Base-by-base conservation (phyloP, 2,888 invertebrate genomes). In the Corbicula japonica region DNA sequence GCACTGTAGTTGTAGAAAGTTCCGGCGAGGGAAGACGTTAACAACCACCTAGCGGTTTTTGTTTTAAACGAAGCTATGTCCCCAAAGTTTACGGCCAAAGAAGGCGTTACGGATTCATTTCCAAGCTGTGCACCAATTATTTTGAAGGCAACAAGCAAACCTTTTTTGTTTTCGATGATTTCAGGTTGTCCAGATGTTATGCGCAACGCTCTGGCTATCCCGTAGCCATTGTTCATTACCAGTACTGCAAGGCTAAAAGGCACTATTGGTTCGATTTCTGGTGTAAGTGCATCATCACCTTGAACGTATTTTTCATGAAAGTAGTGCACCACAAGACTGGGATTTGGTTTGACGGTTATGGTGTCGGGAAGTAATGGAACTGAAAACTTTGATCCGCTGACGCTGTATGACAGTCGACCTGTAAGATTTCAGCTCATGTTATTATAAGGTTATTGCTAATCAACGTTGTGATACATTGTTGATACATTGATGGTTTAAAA, bases 141-240 rank as follows among this genome's bases (percentile, higher is more conserved):
- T 73, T 85, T 80, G 62, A 89, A 88, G 30, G 76, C 52, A 4
- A 89, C 68, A 10, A 87, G 60, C 21, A 88, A 60, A n/a, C 89
- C 88, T 65, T 89, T 88, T 34, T 88, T 86, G 54, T 89, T 89
- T 74, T 88, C 89, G 34, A 88, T 85, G 34, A 89, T 89, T 71
- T 88, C 86, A 8, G 89, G 89, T 60, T 89, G 88, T n/a, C 83
- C 86, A 12, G 89, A 88, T 10, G 87, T 79, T 28, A 89, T 87
- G 52, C 80, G 72, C 18, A 89, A 44, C 21, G 81, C 77, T 10
- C 75, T 76, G 5, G 89, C 88, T 18, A 77, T 21, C 8, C 89
- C 88, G 69, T 85, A 83, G 0, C 88, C 89, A 8, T 58, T 48
- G 65, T 89, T 89, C 44, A 66, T 77, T 0, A 89, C 77, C 60